A percentile compares a stretch with the other conserved stretches of the same genome.
These are phyloP conservation scores for Caerostris darwini DNA, from an alignment of 1,140 invertebrate genomes.

Conservation along the genomic window DNA sequence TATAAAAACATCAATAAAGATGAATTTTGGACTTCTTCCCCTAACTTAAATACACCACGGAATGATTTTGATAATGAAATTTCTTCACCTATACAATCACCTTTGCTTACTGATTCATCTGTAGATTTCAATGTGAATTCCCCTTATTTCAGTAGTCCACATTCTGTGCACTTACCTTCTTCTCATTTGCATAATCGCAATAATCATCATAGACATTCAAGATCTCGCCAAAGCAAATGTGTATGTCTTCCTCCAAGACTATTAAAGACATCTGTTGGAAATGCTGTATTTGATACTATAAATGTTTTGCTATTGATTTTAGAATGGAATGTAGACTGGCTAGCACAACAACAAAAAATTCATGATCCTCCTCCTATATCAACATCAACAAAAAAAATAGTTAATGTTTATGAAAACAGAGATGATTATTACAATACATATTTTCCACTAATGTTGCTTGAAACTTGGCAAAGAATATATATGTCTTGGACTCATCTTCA, in stretches of 20 bases:
- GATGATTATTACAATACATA: constrained; percentile 73
- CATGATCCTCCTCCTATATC: constrained; percentile 65
- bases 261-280: constrained; percentile 55
- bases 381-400: constrained; percentile 13
- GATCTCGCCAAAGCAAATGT: background rate
- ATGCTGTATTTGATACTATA: constrained; percentile 21
- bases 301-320: constrained; percentile 64
- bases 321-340: constrained; percentile 73
- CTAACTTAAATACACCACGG: background rate
- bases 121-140: background rate
- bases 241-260: constrained; percentile 58
- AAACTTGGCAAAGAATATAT: constrained; percentile 75
- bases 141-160: background rate
- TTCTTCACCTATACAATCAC: background rate
- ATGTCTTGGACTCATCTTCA: constrained; percentile 64
- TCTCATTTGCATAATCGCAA: background rate
- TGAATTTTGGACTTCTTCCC: background rate
- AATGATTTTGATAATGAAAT: background rate
- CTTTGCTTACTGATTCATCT: background rate
- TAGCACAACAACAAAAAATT: constrained; percentile 58
- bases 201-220: background rate
- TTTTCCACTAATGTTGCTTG: constrained; percentile 58
- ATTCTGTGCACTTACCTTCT: background rate
- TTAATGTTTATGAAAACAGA: constrained; percentile 8
- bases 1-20: background rate